These are phyloP conservation scores for Zygogramma bicolorata DNA, from an alignment of 2,888 invertebrate genomes.

Conservation along the genomic window DNA sequence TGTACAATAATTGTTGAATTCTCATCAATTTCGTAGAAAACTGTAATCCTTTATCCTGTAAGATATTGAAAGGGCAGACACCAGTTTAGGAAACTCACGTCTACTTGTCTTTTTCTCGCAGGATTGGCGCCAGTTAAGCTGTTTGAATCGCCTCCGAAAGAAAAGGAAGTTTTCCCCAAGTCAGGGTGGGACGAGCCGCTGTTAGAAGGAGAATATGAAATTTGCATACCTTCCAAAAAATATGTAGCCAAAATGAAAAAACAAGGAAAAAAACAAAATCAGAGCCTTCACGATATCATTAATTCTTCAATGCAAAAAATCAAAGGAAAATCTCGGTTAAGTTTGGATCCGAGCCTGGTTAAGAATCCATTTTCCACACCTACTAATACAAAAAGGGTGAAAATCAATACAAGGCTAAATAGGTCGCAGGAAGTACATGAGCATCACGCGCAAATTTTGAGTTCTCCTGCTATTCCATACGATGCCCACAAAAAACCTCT, in stretches of 20 bases:
- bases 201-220: slow-evolving; percentile 65
- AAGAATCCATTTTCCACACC: slow-evolving; percentile 43
- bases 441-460: slow-evolving; percentile 77
- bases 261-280: slow-evolving; percentile 33
- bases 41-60: too few relatives aligned
- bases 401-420: slow-evolving; percentile 79
- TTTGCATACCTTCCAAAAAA: slow-evolving; percentile 58
- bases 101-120: slow-evolving; percentile 16
- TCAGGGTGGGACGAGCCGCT: slow-evolving; percentile 66
- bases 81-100: too few relatives aligned
- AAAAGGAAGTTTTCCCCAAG: slow-evolving; percentile 45
- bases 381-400: slow-evolving; percentile 74
- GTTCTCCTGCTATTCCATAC: slow-evolving; percentile 81
- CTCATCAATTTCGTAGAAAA: too few relatives aligned
- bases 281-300: slow-evolving; percentile 36
- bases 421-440: slow-evolving; percentile 79
- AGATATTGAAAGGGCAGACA: too few relatives aligned
- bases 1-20: too few relatives aligned
- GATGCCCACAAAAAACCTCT: slow-evolving; percentile 77
- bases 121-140: slow-evolving; percentile 34
- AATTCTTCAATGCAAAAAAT: slow-evolving; percentile 37
- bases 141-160: slow-evolving; percentile 30
- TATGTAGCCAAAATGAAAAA: slow-evolving; percentile 45
- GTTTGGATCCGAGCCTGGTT: slow-evolving; percentile 49
- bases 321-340: slow-evolving; percentile 44